phyloP scores from a whole-genome alignment of 2,113 vertebrate genomes.

The Corythornis vintsioides region DNA sequence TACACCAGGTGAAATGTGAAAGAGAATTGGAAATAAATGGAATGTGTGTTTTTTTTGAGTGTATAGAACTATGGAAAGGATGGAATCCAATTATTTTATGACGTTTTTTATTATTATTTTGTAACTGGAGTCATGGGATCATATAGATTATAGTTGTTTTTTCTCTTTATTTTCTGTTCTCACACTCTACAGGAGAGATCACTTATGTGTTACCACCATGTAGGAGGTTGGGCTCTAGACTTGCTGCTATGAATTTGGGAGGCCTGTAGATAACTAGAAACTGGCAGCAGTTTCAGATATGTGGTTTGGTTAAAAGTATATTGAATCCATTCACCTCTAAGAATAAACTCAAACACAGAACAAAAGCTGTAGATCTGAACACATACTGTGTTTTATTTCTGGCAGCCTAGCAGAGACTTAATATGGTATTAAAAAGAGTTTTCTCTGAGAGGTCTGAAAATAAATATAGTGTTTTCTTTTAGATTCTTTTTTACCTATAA shows the following conservation, averaged over 20 bases:
- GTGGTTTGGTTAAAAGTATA: background rate
- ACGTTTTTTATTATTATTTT: background rate
- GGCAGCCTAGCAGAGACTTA: conserved; percentile 8
- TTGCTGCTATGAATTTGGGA: background rate
- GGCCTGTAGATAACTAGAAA: background rate
- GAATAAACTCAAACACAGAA: conserved; percentile 44
- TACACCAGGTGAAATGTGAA: background rate
- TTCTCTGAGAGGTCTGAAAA: conserved; percentile 28
- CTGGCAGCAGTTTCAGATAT: conserved; percentile 6
- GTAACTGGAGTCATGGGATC: background rate
- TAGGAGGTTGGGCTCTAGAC: background rate
- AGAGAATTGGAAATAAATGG: background rate
- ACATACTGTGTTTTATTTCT: conserved; percentile 40
- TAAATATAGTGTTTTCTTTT: background rate
- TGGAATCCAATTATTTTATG: background rate
- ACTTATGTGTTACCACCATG: background rate
- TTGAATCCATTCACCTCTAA: conserved; percentile 7
- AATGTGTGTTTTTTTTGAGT: background rate
- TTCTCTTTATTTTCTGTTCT: background rate
- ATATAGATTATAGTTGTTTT: background rate
- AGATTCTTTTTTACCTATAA: background rate
- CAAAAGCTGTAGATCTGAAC: conserved; percentile 45
- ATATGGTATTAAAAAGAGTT: conserved; percentile 27
- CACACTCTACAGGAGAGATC: background rate
- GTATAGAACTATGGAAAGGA: background rate